A percentile compares a stretch with the other conserved stretches of the same genome.
Evolutionary conservation across 2,113 vertebrate genomes (phyloP).

Genomic region (Channa maculata): DNA sequence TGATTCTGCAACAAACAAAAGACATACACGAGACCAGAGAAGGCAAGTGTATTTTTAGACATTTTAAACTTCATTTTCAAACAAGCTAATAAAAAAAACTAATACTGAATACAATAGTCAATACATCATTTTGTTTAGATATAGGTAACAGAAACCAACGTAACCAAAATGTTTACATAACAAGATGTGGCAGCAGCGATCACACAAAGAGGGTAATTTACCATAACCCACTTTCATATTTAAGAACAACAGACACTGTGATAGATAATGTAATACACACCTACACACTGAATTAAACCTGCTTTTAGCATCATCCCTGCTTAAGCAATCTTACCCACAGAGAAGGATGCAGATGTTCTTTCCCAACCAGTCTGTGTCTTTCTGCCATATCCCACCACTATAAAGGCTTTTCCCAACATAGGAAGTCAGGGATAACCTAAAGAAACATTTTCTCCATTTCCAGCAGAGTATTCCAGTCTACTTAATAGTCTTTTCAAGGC

Average conservation of each 20-base stretch:
- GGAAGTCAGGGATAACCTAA: conserved; percentile 16
- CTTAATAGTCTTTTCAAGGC: conserved; percentile 18
- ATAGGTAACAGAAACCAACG: background rate
- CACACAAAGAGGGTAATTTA: too few species aligned
- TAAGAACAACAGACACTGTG: background rate
- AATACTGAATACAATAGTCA: too few species aligned
- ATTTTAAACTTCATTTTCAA: too few species aligned
- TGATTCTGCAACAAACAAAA: conserved; percentile 7
- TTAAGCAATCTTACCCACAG: conserved; percentile 79
- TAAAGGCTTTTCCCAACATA: background rate
- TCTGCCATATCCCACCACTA: conserved; percentile 68
- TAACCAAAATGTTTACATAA: background rate
- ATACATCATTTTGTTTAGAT: too few species aligned
- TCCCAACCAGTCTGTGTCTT: conserved; percentile 48
- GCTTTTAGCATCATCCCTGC: background rate
- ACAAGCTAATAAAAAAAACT: too few species aligned
- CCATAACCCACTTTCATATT: too few species aligned
- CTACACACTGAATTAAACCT: background rate
- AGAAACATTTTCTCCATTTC: conserved; percentile 36
- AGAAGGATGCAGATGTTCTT: conserved; percentile 69
- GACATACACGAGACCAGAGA: too few species aligned
- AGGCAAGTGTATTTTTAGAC: too few species aligned
- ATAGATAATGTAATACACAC: background rate
- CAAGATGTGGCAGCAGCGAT: background rate
- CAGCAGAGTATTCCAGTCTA: conserved; percentile 46